Evolutionary conservation across 2,113 vertebrate genomes (phyloP), one percentile per base, ranked within the genome.

Genomic region (Plestiodon gilberti): DNA sequence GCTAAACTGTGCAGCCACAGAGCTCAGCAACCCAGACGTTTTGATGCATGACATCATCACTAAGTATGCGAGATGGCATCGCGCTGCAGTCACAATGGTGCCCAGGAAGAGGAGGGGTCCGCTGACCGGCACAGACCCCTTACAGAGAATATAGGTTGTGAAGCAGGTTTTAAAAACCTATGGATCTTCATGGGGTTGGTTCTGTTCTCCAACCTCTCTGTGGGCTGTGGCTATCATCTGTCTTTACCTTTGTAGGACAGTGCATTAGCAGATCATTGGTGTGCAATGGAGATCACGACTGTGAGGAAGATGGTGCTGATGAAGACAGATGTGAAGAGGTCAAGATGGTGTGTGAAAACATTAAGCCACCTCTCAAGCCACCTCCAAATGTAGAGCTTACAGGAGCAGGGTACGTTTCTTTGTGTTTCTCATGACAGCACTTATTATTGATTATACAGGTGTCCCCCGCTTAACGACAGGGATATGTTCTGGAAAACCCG

Each of bases 241-340:
- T 75, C 74, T 25, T 90, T 86, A 89, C 87, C n/a, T 65, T 80
- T 82, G 55, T 89, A 99, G 98, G 98, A 61, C 97, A 96, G 88
- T 98, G 98, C 82, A 95, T 98, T 84, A 98, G 96, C 89, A 95
- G 70, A 88, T 96, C 96, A 4, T 90, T 98, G 91, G 86, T 97
- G 79, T 99, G 98, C 93, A 98, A 99, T 35, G 97, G 97, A 1
- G 98, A 98, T 91, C 96, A 97, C 80, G 98, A 99, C 89, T 98
- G 98, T 93, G 97, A 98, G 67, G 97, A 96, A 87, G 98, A 98
- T 18, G 92, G 96, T 35, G 84, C 92, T 1, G 98, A 99, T 87
- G 98, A 98, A 91, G 93, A 91, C 80, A 78, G 0, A 71, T 99
- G 98, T 74, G 88, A 98, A 0, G 96, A 84, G 48, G 79, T 65